Conservation (phyloP, 2,797 vertebrate species). For the Cetoscarus ocellatus region DNA sequence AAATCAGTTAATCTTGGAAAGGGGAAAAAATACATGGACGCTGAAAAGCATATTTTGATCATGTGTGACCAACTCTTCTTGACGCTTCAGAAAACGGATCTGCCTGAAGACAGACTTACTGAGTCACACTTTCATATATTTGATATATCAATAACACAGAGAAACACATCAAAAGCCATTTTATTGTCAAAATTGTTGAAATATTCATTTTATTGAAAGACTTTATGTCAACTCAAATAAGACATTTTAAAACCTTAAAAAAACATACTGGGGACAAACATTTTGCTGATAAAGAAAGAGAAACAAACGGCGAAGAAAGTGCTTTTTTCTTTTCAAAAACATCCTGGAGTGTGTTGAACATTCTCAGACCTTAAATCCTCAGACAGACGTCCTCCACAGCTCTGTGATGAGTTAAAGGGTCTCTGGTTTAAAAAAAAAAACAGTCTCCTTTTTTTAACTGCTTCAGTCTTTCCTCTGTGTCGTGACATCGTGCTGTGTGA, state of each 20-base stretch:
- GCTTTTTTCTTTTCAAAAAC: conserved; percentile 54
- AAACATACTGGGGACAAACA: conserved; percentile 38
- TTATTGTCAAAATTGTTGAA: conserved; percentile 72
- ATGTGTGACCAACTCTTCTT: too few species aligned
- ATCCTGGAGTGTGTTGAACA: conserved; percentile 41
- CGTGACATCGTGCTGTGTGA: conserved; percentile 63
- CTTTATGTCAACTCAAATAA: conserved; percentile 67
- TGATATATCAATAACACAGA: background rate
- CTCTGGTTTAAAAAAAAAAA: conserved; percentile 27
- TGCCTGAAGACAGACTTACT: too few species aligned
- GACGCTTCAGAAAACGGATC: too few species aligned
- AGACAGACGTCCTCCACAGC: conserved; percentile 15
- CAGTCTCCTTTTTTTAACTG: conserved; percentile 14
- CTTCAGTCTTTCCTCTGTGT: conserved; percentile 38
- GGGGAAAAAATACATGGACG: too few species aligned
- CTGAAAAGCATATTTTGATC: too few species aligned
- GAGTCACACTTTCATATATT: too few species aligned
- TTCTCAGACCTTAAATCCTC: conserved; percentile 31
- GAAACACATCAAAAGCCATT: background rate
- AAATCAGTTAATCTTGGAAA: too few species aligned
- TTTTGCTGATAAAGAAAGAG: conserved; percentile 56
- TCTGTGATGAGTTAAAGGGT: conserved; percentile 50
- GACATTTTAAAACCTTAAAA: conserved; percentile 60
- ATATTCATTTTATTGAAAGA: conserved; percentile 78
- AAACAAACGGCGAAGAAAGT: conserved; percentile 75